Conservation (phyloP, 2,797 vertebrate genomes). For the Ceryle rudis region DNA sequence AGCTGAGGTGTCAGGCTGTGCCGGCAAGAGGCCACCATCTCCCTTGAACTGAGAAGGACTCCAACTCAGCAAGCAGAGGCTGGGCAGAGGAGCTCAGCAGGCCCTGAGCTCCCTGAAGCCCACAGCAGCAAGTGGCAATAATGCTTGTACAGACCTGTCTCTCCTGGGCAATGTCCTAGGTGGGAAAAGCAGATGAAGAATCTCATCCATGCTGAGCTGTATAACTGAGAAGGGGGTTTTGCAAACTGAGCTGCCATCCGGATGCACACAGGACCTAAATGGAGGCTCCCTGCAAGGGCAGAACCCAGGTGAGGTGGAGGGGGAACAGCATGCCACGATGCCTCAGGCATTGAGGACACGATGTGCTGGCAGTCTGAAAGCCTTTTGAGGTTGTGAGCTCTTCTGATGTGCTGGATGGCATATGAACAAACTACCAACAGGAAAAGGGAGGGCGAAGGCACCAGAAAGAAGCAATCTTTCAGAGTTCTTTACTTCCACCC, state of each 20-base stretch:
- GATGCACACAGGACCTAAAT: not conserved
- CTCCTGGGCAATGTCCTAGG: not conserved
- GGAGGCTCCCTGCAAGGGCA: not conserved
- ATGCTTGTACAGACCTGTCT: not conserved
- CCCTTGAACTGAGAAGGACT: not conserved
- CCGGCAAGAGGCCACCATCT: not conserved
- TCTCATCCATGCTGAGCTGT: not conserved
- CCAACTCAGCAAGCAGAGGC: not conserved
- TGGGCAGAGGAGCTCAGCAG: not conserved
- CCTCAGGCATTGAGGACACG: not conserved
- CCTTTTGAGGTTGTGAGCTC: not conserved
- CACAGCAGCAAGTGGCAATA: not conserved
- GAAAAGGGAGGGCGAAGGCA: not conserved
- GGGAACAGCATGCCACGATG: not conserved
- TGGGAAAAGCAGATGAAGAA: not conserved
- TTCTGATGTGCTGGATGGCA: not conserved
- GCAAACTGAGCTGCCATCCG: not conserved
- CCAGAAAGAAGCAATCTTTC: not conserved
- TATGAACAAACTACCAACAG: not conserved
- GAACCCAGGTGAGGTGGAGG: not conserved
- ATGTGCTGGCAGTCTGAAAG: not conserved
- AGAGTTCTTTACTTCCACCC: not conserved
- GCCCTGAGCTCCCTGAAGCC: not conserved
- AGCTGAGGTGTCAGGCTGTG: not conserved
- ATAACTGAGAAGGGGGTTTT: not conserved